These are phyloP conservation scores for Criorhina ranunculi DNA, from an alignment of 2,888 invertebrate species.

Conservation along the genomic window DNA sequence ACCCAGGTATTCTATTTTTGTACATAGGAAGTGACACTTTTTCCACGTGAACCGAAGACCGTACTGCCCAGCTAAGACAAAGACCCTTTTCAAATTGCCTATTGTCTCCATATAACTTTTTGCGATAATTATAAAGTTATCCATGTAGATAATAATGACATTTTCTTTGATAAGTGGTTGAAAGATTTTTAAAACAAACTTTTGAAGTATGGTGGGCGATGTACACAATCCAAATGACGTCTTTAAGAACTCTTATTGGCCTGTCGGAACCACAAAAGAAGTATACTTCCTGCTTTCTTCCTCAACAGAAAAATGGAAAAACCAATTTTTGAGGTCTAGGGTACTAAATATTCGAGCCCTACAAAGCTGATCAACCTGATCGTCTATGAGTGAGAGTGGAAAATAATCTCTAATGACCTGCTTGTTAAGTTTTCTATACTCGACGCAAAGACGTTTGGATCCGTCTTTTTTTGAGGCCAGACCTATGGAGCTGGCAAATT, in stretches of 20 bases:
- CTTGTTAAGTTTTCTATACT: conserved; percentile 70
- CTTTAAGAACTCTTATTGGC: conserved; percentile 74
- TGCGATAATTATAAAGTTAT: conserved; percentile 6
- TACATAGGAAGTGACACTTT: conserved; percentile 10
- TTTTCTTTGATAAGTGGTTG: neutral
- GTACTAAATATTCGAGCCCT: conserved; percentile 71
- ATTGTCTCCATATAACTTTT: neutral
- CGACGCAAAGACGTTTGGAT: conserved; percentile 64
- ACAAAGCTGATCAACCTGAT: conserved; percentile 62
- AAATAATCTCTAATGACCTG: conserved; percentile 72
- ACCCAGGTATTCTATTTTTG: conserved; percentile 24
- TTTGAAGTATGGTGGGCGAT: neutral
- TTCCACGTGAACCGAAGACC: conserved; percentile 27
- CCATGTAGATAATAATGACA: neutral
- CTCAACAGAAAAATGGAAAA: conserved; percentile 76
- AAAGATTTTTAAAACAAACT: conserved; percentile 7
- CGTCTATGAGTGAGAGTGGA: conserved; percentile 69
- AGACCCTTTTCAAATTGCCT: neutral
- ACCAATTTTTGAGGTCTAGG: conserved; percentile 77
- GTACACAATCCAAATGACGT: conserved; percentile 73
- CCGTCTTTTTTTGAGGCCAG: conserved; percentile 69
- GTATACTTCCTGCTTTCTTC: conserved; percentile 77
- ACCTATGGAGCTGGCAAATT: conserved; percentile 77
- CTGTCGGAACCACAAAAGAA: conserved; percentile 77
- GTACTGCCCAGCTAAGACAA: neutral